These are phyloP conservation scores for Cantharis rufa DNA, from an alignment of 2,888 invertebrate genomes.

Conservation along the genomic window DNA sequence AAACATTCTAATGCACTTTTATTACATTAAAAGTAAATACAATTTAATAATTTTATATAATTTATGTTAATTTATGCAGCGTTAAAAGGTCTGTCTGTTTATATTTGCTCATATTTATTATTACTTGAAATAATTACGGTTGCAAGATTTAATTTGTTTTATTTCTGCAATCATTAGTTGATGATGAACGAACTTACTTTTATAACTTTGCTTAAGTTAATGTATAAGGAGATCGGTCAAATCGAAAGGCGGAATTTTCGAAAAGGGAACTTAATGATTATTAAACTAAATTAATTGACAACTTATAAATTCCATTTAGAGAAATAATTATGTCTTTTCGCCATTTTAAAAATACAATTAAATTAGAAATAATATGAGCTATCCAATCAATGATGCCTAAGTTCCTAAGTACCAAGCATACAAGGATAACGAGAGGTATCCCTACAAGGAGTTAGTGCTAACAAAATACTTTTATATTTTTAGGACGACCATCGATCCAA, in stretches of 20 bases:
- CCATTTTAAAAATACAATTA: not conserved
- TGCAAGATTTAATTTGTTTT: conserved; percentile 5
- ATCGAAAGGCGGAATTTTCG: not conserved
- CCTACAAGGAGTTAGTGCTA: not conserved
- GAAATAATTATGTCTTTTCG: not conserved
- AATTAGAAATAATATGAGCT: not conserved
- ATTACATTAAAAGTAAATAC: conserved; percentile 14
- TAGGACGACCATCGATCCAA: not conserved
- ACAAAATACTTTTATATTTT: not conserved
- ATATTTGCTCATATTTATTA: conserved; percentile 22
- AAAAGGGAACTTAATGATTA: not conserved
- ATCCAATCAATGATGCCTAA: not conserved
- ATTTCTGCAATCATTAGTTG: conserved; percentile 32
- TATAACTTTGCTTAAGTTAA: not conserved
- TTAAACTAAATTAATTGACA: not conserved
- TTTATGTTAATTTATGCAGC: conserved; percentile 34
- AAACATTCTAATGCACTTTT: conserved; percentile 10
- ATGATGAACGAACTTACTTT: conserved; percentile 10
- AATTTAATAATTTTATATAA: conserved; percentile 11
- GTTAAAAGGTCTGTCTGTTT: conserved; percentile 33
- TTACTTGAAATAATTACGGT: conserved; percentile 8
- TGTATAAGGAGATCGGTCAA: not conserved
- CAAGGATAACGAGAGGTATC: not conserved
- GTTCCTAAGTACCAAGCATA: too few species aligned
- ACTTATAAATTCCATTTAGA: not conserved